Percentiles rank a stretch among this genome's conserved stretches.
These are phyloP conservation scores for Callospermophilus lateralis DNA, from an alignment of 2,113 vertebrate genomes.

Conservation along the genomic window DNA sequence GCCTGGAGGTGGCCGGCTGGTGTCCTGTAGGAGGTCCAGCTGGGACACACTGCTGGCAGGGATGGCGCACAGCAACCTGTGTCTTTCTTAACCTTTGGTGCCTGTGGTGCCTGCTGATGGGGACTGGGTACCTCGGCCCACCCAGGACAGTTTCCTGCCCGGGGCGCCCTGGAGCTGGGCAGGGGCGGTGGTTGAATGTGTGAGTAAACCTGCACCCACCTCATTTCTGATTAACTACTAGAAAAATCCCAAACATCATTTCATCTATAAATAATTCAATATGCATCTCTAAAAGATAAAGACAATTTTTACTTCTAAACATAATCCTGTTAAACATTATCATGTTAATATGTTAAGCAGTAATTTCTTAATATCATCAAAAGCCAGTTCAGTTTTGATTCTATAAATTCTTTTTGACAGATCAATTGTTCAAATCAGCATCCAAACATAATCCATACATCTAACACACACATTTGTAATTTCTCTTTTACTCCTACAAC, in stretches of 20 bases:
- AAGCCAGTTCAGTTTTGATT: background rate
- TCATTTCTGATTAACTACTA: background rate
- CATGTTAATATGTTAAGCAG: background rate
- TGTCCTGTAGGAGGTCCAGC: too few relatives aligned
- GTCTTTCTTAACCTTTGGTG: too few relatives aligned
- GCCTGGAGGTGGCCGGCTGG: too few relatives aligned
- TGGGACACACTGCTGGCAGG: too few relatives aligned
- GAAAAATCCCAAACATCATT: background rate
- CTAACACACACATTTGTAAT: background rate
- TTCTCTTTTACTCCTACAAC: background rate
- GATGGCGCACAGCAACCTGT: too few relatives aligned
- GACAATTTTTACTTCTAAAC: slow-evolving; percentile 16
- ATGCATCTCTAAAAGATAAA: background rate
- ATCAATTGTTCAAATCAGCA: background rate
- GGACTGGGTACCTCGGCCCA: too few relatives aligned
- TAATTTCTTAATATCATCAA: slow-evolving; percentile 2
- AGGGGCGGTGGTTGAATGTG: too few relatives aligned
- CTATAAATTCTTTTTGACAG: background rate
- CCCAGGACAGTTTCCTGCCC: too few relatives aligned
- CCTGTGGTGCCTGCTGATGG: too few relatives aligned
- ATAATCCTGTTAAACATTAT: background rate
- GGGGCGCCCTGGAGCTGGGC: too few relatives aligned
- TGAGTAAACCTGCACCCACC: too few relatives aligned
- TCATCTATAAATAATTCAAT: background rate
- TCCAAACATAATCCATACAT: background rate